Conservation (phyloP, 2,888 invertebrate species). For the Mesodorylaimus sp. region DNA sequence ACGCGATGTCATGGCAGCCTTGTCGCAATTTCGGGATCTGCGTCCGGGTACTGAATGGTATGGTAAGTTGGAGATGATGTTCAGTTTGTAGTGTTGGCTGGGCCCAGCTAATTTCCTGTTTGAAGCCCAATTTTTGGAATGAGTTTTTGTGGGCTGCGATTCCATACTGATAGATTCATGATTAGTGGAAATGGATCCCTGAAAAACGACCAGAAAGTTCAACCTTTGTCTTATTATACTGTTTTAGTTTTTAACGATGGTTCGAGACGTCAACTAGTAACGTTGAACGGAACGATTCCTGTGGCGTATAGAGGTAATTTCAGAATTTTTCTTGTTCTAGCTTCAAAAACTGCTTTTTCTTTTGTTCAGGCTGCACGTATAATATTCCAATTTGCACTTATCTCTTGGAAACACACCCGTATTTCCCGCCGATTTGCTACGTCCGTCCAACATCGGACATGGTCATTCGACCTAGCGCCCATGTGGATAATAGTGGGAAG, state of each 20-base stretch:
- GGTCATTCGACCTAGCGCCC: slow-evolving; percentile 81
- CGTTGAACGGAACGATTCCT: slow-evolving; percentile 37
- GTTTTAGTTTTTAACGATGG: slow-evolving; percentile 28
- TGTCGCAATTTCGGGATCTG: slow-evolving; percentile 21
- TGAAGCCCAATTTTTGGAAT: too few relatives aligned
- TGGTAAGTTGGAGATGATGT: slow-evolving; percentile 2
- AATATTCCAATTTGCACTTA: slow-evolving; percentile 92
- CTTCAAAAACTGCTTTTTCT: too few relatives aligned
- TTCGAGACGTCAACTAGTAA: slow-evolving; percentile 29
- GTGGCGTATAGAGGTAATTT: slow-evolving; percentile 34
- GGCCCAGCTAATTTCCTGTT: too few relatives aligned
- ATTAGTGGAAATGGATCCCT: background rate
- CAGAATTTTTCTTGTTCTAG: background rate
- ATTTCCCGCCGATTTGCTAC: slow-evolving; percentile 67
- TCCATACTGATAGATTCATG: background rate
- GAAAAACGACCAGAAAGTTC: background rate
- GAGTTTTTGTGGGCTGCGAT: too few relatives aligned
- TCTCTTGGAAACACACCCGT: slow-evolving; percentile 90
- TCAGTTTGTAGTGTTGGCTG: background rate
- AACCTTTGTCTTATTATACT: background rate
- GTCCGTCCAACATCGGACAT: slow-evolving; percentile 85
- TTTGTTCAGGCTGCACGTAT: slow-evolving; percentile 49
- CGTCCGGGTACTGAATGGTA: slow-evolving; percentile 17
- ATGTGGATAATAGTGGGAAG: slow-evolving; percentile 83
- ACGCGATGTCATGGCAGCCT: slow-evolving; percentile 19